A percentile compares a stretch with the other conserved stretches of the same genome.
phyloP scores from a whole-genome alignment of 2,113 vertebrate genomes.

The Ammodytes dubius region DNA sequence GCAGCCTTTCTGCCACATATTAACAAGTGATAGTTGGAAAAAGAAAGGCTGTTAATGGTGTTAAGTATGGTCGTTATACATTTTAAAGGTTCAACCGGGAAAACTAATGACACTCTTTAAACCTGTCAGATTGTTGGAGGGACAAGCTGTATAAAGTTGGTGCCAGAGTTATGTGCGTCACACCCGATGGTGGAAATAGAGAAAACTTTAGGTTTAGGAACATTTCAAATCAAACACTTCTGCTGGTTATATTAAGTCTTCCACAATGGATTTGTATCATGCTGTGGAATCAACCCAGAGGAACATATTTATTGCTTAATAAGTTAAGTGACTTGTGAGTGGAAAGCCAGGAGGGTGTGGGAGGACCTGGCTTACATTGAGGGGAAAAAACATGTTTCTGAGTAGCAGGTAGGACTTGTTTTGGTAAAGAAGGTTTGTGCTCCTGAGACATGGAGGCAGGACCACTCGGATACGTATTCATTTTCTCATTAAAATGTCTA shows the following conservation, averaged over 20 bases:
- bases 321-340: constrained; percentile 22
- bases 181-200: constrained; percentile 45
- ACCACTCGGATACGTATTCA: constrained; percentile 4
- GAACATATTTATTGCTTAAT: constrained; percentile 36
- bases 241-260: constrained; percentile 46
- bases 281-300: constrained; percentile 35
- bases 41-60: constrained; percentile 25
- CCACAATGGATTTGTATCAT: constrained; percentile 49
- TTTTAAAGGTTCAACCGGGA: constrained; percentile 41
- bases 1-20: constrained; percentile 27
- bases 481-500: constrained; percentile 2
- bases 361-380: constrained; percentile 40
- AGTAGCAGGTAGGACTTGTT: constrained; percentile 33
- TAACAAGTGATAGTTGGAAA: constrained; percentile 17
- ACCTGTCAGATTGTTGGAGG: constrained; percentile 28
- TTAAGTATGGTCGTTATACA: constrained; percentile 33
- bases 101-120: constrained; percentile 49
- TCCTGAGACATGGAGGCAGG: neutral
- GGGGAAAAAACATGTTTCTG: constrained; percentile 41
- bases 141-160: constrained; percentile 42
- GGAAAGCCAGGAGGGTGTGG: constrained; percentile 54
- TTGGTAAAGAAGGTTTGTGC: constrained; percentile 16
- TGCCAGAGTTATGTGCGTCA: constrained; percentile 54
- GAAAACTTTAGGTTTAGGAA: constrained; percentile 26
- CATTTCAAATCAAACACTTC: constrained; percentile 48